A percentile compares a stretch with the other conserved stretches of the same genome.
Evolutionary conservation across 2,113 vertebrate species (phyloP).

Genomic region (Heliornis fulica): DNA sequence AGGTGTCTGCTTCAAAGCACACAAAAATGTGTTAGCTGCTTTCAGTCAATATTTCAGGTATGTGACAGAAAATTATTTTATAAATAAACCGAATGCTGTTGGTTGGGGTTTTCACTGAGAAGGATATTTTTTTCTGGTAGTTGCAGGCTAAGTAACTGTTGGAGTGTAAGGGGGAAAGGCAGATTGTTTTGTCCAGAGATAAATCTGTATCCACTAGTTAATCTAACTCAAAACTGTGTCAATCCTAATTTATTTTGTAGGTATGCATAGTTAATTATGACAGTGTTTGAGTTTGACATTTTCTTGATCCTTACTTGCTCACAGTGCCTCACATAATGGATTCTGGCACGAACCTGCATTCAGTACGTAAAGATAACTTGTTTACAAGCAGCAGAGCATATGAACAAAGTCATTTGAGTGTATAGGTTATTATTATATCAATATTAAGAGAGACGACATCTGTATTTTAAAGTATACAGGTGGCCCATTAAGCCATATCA

Average conservation of each 20-base stretch:
- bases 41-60: slow-evolving; percentile 98
- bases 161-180: not conserved
- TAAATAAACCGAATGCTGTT: not conserved
- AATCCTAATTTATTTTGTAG: not conserved
- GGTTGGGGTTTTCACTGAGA: not conserved
- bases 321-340: not conserved
- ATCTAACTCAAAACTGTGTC: not conserved
- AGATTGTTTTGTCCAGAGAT: not conserved
- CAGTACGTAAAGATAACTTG: not conserved
- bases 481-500: not conserved
- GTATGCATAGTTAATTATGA: not conserved
- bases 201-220: not conserved
- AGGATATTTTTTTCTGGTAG: not conserved
- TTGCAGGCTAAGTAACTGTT: not conserved
- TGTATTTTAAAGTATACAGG: not conserved
- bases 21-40: slow-evolving; percentile 95
- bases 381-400: not conserved
- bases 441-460: not conserved
- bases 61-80: not conserved
- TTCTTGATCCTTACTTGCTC: not conserved
- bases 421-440: not conserved
- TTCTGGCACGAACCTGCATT: not conserved
- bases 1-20: slow-evolving; percentile 96
- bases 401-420: not conserved
- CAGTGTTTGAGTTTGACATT: not conserved